Evolutionary conservation across 2,113 vertebrate species (phyloP).

Genomic region (Acrocephalus kingi): DNA sequence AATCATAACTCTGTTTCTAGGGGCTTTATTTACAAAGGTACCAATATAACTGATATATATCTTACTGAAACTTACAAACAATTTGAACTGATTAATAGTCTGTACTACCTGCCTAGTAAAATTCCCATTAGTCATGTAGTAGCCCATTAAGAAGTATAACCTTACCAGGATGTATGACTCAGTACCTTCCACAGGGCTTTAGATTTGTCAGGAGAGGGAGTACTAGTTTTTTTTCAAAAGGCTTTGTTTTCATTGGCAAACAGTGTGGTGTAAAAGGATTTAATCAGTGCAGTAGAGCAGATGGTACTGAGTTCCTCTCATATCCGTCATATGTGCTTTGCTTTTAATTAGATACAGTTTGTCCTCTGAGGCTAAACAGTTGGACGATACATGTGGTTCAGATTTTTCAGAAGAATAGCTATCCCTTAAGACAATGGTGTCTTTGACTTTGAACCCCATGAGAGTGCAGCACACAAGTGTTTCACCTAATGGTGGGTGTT

Average conservation of each 20-base stretch:
- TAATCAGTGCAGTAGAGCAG: slow-evolving; percentile 22
- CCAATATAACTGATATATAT: not conserved
- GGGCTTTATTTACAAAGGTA: not conserved
- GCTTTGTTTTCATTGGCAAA: not conserved
- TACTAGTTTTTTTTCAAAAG: not conserved
- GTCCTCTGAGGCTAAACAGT: slow-evolving; percentile 2
- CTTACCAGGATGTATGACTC: not conserved
- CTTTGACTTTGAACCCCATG: not conserved
- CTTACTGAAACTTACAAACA: not conserved
- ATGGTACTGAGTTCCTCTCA: not conserved
- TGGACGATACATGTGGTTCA: not conserved
- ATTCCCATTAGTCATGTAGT: not conserved
- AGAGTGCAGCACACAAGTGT: not conserved
- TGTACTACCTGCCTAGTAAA: not conserved
- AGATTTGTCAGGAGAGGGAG: not conserved
- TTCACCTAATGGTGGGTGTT: not conserved
- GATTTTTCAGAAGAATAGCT: not conserved
- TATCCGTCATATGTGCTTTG: slow-evolving; percentile 17
- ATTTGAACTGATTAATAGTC: not conserved
- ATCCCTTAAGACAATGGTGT: not conserved
- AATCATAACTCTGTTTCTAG: not conserved
- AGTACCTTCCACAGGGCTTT: not conserved
- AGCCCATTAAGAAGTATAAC: not conserved
- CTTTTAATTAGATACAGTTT: slow-evolving; percentile 28
- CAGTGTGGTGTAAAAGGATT: not conserved